phyloP scores from a whole-genome alignment of 2,113 vertebrate species.

The Paradoxurus hermaphroditus region DNA sequence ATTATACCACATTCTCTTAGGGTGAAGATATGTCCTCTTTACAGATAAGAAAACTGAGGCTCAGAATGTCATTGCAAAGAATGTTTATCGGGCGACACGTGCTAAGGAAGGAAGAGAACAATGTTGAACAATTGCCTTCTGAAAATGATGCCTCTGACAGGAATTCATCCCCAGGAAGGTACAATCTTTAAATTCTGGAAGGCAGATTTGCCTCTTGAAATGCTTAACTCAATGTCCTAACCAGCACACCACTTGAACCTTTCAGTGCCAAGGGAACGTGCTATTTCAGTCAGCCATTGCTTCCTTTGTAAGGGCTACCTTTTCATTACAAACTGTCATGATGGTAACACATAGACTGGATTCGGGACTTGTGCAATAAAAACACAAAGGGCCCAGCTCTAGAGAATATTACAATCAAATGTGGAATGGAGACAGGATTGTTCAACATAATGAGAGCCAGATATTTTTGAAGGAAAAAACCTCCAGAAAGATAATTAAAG shows the following conservation, averaged over 20 bases:
- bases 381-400: neutral
- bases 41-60: neutral
- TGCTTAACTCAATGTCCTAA: neutral
- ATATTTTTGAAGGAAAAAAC: neutral
- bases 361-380: neutral
- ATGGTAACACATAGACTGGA: neutral
- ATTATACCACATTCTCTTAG: neutral
- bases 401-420: neutral
- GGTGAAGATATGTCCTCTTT: neutral
- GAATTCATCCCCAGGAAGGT: neutral
- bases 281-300: no score
- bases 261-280: neutral
- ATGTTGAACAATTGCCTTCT: neutral
- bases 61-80: neutral
- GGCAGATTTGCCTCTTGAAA: neutral
- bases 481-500: slow-evolving; percentile 51
- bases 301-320: neutral
- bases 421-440: neutral
- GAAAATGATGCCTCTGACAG: neutral
- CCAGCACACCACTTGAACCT: neutral
- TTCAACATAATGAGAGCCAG: slow-evolving; percentile 36
- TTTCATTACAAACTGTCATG: neutral
- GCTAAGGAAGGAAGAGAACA: neutral
- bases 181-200: neutral
- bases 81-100: neutral